Evolutionary conservation across 2,113 vertebrate species (phyloP), one percentile per base, ranked within the genome.

Genomic region (Arvicanthis niloticus): DNA sequence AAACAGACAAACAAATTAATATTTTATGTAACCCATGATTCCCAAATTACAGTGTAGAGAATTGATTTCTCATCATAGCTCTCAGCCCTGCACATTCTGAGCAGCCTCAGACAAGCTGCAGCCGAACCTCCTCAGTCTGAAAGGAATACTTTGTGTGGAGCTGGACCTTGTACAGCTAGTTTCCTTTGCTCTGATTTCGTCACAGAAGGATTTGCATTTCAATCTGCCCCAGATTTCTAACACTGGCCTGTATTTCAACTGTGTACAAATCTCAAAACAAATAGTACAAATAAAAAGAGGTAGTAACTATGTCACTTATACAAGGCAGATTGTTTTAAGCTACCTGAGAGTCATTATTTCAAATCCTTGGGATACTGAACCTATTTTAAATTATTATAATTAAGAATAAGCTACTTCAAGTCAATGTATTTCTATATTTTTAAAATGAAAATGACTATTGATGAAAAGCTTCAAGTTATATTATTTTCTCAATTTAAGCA

Each of bases 181-280:
- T 95, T 72, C 81, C 90, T 95, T 90, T 96, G 80, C 82, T 78
- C n/a, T 88, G 42, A 86, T 67, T 76, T 94, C 48, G 87, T 95
- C 67, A 93, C 16, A 40, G 3, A 80, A n/a, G 7, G 7, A 89
- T 97, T 97, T 85, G 29, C 37, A 89, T 67, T 96, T 95, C 82
- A 97, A 76, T 96, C 73, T 93, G 82, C n/a, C 4, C 40, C 95
- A 93, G 95, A 91, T 93, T 92, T 97, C 56, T 67, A 96, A 62
- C 68, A 91, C 58, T 81, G 96, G 15, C 88, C 34, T 72, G 58
- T 95, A 96, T 95, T 97, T 92, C 45, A 84, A 84, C 82, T 92
- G 24, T 89, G 10, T 93, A 73, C 0, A 96, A 80, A 96, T 29
- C 86, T 91, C 87, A 93, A 82, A 94, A 88, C 68, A 92, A 67